phyloP scores from a whole-genome alignment of 2,797 vertebrate genomes.

The Pantherophis alleghaniensis region DNA sequence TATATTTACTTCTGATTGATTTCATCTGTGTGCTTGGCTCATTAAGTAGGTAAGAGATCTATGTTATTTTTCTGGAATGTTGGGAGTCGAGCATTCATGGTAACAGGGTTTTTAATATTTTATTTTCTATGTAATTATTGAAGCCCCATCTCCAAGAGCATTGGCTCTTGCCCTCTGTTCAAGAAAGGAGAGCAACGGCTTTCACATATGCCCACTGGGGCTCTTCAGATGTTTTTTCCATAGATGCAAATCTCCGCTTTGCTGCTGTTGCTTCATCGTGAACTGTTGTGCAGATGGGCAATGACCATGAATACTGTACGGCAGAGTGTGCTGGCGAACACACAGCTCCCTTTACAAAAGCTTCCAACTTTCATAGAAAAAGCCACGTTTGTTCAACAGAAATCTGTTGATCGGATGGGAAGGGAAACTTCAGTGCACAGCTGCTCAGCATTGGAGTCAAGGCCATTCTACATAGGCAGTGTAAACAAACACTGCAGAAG shows the following conservation, averaged over 20 bases:
- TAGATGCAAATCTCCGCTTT: not conserved
- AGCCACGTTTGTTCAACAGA: not conserved
- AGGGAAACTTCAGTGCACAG: not conserved
- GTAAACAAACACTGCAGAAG: not conserved
- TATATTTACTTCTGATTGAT: constrained; percentile 5
- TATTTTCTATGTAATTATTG: constrained; percentile 10
- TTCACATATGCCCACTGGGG: constrained; percentile 66
- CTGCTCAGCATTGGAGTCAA: constrained; percentile 33
- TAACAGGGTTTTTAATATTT: not conserved
- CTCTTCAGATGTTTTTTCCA: constrained; percentile 50
- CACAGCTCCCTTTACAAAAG: not conserved
- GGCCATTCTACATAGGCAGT: not conserved
- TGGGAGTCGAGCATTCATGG: not conserved
- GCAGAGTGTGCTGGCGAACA: not conserved
- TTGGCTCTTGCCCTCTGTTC: not conserved
- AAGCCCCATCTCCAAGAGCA: not conserved
- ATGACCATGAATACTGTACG: not conserved
- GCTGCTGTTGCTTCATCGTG: not conserved
- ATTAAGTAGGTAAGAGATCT: constrained; percentile 13
- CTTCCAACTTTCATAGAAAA: not conserved
- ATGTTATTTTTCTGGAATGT: constrained; percentile 16
- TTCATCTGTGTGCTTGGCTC: constrained; percentile 3
- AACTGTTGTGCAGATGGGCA: not conserved
- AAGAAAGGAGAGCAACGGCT: constrained; percentile 15
- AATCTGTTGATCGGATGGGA: constrained; percentile 15